These are phyloP conservation scores for Nothocercus julius DNA, from an alignment of 2,113 vertebrate species.

Conservation along the genomic window DNA sequence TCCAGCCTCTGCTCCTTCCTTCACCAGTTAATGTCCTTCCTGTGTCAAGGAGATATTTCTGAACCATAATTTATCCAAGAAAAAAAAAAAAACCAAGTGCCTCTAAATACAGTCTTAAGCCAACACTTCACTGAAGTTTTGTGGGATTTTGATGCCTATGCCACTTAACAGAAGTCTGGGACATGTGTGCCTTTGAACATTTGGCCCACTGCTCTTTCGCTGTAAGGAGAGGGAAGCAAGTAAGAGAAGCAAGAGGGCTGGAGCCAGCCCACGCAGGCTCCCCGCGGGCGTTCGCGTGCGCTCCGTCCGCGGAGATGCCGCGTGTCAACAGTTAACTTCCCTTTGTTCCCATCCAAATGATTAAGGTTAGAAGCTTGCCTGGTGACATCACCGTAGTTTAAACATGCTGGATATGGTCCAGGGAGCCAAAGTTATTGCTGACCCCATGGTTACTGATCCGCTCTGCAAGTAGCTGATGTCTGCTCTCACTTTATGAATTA, in stretches of 20 bases:
- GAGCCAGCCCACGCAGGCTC: neutral
- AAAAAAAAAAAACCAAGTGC: neutral
- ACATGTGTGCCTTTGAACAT: neutral
- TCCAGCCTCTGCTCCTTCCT: neutral
- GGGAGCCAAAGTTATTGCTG: conserved; percentile 68
- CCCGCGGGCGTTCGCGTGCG: fast-evolving
- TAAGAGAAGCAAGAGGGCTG: neutral
- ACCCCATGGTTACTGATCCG: conserved; percentile 68
- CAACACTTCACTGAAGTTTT: neutral
- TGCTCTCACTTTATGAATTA: conserved; percentile 75
- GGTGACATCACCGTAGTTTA: conserved; percentile 65
- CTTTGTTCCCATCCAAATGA: conserved; percentile 59
- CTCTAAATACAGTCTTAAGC: neutral
- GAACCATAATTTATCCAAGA: neutral
- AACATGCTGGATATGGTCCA: conserved; percentile 64
- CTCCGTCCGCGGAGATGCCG: neutral
- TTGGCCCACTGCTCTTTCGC: neutral
- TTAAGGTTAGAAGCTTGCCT: conserved; percentile 59
- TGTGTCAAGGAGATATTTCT: neutral
- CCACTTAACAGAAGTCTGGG: neutral
- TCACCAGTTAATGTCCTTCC: neutral
- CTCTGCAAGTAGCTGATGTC: conserved; percentile 62
- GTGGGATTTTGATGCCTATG: neutral
- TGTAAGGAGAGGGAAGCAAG: neutral
- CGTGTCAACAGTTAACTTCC: conserved; percentile 59